Evolutionary conservation across 2,888 invertebrate species (phyloP).

Genomic region (Coremacera marginata): DNA sequence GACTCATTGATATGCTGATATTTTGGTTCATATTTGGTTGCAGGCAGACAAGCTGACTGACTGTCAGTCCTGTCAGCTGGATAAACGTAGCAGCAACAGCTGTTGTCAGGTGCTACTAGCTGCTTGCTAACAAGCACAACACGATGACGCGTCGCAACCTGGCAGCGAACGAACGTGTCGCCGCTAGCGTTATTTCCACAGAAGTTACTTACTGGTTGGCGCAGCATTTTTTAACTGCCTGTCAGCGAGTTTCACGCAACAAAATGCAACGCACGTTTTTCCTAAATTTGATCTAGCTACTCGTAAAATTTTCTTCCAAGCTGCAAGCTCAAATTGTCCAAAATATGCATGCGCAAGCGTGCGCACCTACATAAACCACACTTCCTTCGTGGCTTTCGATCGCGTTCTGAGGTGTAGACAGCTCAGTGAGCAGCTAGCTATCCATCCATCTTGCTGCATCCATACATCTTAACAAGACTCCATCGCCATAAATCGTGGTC

Average conservation of each 20-base stretch:
- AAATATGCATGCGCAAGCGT: conserved; percentile 14
- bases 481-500: conserved; percentile 44
- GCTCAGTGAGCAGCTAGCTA: conserved; percentile 19
- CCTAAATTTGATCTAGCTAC: conserved; percentile 45
- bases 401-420: conserved; percentile 19
- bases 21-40: conserved; percentile 40
- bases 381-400: not conserved
- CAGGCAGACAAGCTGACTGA: conserved; percentile 16
- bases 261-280: conserved; percentile 47
- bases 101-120: conserved; percentile 34
- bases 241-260: conserved; percentile 31
- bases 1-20: conserved; percentile 14
- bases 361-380: not conserved
- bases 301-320: conserved; percentile 24
- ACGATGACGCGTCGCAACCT: conserved; percentile 14
- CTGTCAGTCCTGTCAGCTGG: conserved; percentile 5
- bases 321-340: conserved; percentile 6
- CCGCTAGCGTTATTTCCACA: conserved; percentile 45
- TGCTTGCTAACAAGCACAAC: conserved; percentile 33
- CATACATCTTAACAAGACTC: conserved; percentile 42
- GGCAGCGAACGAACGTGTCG: conserved; percentile 48
- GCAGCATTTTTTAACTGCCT: conserved; percentile 25
- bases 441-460: not conserved
- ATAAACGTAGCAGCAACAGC: conserved; percentile 25
- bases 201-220: conserved; percentile 37